These are phyloP conservation scores for Ypsolopha scabrella DNA, from an alignment of 2,888 invertebrate species.

Conservation along the genomic window DNA sequence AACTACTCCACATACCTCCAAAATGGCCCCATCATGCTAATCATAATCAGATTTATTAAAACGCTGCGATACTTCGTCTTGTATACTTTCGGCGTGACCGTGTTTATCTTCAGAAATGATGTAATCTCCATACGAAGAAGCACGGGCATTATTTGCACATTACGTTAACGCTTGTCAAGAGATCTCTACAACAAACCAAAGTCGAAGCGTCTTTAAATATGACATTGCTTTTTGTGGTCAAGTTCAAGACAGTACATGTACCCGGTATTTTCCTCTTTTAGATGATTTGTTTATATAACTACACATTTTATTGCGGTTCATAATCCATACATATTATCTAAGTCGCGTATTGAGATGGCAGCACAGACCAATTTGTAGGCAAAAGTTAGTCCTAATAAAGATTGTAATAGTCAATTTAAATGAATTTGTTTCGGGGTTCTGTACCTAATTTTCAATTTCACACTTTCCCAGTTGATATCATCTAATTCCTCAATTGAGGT, in stretches of 20 bases:
- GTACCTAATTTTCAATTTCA: constrained; percentile 7
- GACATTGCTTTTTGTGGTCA: constrained; percentile 52
- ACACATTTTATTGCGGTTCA: no score
- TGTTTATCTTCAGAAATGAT: constrained; percentile 25
- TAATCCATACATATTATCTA: no score
- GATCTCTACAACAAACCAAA: constrained; percentile 26
- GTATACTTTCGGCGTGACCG: neutral
- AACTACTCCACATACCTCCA: constrained; percentile 15
- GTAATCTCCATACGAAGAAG: constrained; percentile 37
- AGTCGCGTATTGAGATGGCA: no score
- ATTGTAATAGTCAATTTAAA: no score
- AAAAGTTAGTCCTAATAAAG: no score
- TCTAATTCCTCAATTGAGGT: constrained; percentile 57
- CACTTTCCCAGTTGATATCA: constrained; percentile 24
- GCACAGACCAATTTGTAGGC: no score
- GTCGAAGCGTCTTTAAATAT: constrained; percentile 24
- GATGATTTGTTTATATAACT: no score
- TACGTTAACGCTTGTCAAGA: constrained; percentile 37
- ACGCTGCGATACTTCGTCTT: neutral
- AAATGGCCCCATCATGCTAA: neutral
- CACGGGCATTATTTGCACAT: constrained; percentile 41
- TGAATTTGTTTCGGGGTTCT: neutral
- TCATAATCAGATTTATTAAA: neutral
- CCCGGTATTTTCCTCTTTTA: no score
- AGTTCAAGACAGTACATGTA: constrained; percentile 39